Evolutionary conservation across 2,113 vertebrate genomes (phyloP), one percentile per base, ranked within the genome.

Genomic region (Gadus chalcogrammus): DNA sequence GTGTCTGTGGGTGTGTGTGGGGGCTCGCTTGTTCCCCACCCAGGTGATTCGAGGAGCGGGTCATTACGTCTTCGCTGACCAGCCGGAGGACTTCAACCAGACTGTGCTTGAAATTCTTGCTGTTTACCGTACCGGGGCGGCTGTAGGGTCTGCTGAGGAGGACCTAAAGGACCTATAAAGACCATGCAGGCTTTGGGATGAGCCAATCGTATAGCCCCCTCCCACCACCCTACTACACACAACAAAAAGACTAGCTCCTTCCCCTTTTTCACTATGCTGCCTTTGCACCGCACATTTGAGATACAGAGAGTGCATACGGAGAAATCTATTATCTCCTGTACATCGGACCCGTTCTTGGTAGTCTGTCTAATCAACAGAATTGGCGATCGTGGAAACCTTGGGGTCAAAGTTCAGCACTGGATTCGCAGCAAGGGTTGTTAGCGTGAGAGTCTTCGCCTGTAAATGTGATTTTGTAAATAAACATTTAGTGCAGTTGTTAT

Each of bases 61-160:
- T 62, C 97, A 99, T 82, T 98, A 98, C 0, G 96, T 98, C 60
- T 98, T 96, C 0, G 96, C 97, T 0, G 96, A 99, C 88, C 97
- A 98, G 35, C 93, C 96, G 0, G 94, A 95, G 27, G 97, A 99
- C 80, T 99, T 99, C 90, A 99, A 98, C 61, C 91, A 94, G 83
- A 92, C 92, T 3, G 93, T 99, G 66, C 92, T 94, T 73, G 90
- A 94, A 71, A 94, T 97, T 84, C 94, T 95, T 68, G 71, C 89
- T 72, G 86, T 84, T 4, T 90, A 82, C 42, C 8, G 42, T 35
- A 13, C 42, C 2, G 9, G 42, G 42, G 42, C 7, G 42, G 42
- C 8, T 48, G 42, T 48, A 9, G 42, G 42, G 9, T 9, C 42
- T 13, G 42, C 42, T 48, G 42, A 48, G 42, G 42, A 48, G 42